A percentile compares a stretch with the other conserved stretches of the same genome.
phyloP scores from a whole-genome alignment of 2,888 invertebrate genomes.

The Lamellibrachia columna region DNA sequence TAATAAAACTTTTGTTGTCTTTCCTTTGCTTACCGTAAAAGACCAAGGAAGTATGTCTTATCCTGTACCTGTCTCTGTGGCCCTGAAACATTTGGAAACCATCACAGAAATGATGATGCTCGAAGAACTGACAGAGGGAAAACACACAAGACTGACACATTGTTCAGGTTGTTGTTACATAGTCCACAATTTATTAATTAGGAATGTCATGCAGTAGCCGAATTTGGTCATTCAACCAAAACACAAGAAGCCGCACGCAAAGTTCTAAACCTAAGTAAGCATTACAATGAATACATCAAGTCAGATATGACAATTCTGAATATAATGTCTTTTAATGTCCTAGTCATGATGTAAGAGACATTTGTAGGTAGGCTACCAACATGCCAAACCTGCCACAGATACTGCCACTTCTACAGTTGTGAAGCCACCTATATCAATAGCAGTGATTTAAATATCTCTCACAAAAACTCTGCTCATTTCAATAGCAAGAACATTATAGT shows the following conservation, averaged over 20 bases:
- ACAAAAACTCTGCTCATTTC: too few species aligned
- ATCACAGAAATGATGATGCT: neutral
- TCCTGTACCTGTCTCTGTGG: constrained; percentile 77
- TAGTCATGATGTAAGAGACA: neutral
- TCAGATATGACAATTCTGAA: neutral
- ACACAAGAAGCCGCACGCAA: neutral
- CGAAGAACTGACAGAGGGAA: neutral
- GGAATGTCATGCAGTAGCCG: neutral
- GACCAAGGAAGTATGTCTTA: constrained; percentile 83
- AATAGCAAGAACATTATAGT: too few species aligned
- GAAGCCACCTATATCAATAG: neutral
- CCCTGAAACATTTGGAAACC: constrained; percentile 28
- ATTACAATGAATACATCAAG: neutral
- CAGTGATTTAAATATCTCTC: neutral
- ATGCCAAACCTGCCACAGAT: neutral
- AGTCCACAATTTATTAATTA: neutral
- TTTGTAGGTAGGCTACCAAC: neutral
- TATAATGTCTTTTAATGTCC: neutral
- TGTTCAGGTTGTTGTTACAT: neutral
- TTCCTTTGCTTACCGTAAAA: constrained; percentile 68
- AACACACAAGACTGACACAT: neutral
- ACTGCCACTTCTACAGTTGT: neutral
- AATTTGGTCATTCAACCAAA: neutral
- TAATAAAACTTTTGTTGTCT: neutral
- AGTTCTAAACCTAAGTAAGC: neutral